Conservation (phyloP, 2,113 vertebrate genomes). For the Excalfactoria chinensis region DNA sequence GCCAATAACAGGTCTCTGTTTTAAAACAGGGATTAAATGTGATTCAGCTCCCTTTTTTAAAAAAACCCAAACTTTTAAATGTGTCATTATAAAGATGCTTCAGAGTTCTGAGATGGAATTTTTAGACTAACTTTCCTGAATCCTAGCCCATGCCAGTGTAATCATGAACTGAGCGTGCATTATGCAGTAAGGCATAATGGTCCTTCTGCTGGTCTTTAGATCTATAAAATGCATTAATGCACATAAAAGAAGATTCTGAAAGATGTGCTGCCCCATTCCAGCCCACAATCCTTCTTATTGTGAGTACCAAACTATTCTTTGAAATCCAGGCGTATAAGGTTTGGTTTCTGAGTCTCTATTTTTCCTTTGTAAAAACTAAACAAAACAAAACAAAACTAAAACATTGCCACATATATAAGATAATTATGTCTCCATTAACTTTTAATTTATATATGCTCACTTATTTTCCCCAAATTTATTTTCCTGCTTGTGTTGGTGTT, state of each 20-base stretch:
- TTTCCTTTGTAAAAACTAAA: not conserved
- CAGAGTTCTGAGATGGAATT: constrained; percentile 19
- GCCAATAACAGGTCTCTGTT: constrained; percentile 16
- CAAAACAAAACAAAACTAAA: not conserved
- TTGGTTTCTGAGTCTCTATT: not conserved
- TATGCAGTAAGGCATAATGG: not conserved
- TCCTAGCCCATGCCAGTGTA: not conserved
- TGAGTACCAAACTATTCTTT: not conserved
- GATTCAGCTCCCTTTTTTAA: not conserved
- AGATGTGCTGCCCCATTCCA: not conserved
- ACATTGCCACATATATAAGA: not conserved
- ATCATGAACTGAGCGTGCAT: not conserved
- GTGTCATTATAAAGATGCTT: not conserved
- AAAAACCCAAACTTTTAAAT: not conserved
- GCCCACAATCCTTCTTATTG: not conserved
- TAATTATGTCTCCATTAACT: not conserved
- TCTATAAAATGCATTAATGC: constrained; percentile 24
- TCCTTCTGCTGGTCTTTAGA: not conserved
- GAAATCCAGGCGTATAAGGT: not conserved
- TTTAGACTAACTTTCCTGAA: constrained; percentile 41
- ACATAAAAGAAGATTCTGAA: constrained; percentile 20
- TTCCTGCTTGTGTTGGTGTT: not conserved
- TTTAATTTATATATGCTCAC: not conserved
- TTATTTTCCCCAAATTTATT: not conserved
- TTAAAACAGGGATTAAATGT: constrained; percentile 30